A percentile compares a stretch with the other conserved stretches of the same genome.
Evolutionary conservation across 2,797 vertebrate genomes (phyloP).

Genomic region (Gallirallus australis): DNA sequence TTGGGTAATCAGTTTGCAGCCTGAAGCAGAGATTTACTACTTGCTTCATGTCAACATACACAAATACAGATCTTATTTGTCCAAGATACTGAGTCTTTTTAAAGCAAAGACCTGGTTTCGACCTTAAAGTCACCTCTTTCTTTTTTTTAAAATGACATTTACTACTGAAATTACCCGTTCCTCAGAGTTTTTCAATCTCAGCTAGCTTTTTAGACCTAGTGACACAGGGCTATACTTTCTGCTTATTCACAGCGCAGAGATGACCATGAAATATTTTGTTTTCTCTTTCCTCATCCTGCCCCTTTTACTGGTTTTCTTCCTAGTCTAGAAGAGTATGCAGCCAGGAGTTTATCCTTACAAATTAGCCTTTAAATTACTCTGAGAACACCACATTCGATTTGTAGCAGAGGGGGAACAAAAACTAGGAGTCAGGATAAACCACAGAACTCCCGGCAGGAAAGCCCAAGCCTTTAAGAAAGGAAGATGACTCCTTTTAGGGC

Average conservation of each 20-base stretch:
- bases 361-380: not conserved
- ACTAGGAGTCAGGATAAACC: not conserved
- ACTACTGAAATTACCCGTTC: not conserved
- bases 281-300: not conserved
- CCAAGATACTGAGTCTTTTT: not conserved
- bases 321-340: not conserved
- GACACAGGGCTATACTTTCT: not conserved
- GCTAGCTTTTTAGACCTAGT: not conserved
- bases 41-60: not conserved
- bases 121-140: not conserved
- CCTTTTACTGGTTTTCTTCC: not conserved
- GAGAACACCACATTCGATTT: not conserved
- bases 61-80: not conserved
- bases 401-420: not conserved
- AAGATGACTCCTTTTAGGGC: not conserved
- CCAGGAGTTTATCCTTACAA: not conserved
- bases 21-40: conserved; percentile 19
- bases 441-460: not conserved
- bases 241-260: not conserved
- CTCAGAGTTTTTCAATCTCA: not conserved
- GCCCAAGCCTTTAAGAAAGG: not conserved
- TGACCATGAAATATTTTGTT: fast-evolving
- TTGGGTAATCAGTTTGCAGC: not conserved
- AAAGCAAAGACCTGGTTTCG: not conserved
- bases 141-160: not conserved